Base-by-base conservation (phyloP, 2,888 invertebrate species). In the Megastigmus dorsalis region DNA sequence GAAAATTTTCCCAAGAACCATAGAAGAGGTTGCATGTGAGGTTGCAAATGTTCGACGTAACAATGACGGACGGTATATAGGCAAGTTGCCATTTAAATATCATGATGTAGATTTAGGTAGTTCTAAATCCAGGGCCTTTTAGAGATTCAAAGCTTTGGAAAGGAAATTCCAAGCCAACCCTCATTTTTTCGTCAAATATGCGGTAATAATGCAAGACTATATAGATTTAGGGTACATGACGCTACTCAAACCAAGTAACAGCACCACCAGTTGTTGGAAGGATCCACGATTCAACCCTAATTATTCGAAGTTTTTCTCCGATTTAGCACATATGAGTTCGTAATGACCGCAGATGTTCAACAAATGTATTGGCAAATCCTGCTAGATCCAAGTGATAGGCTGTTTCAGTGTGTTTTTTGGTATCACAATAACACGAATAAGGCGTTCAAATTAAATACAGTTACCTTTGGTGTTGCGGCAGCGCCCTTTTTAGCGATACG, bases 61-160 rank as follows among this genome's bases (percentile, higher is more conserved):
- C 23, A 6, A 13, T 7, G 36, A 67, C 2, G 79, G 80, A 0
- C 60, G 72, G 60, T 80, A 78, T 57, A 28, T 74, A 18, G 80
- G 80, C 1, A 50, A 67, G 0, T 65, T 80, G 3, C 79, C 78
- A 7, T 78, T 79, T n/a, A n/a, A n/a, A n/a, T n/a, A n/a, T n/a
- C n/a, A n/a, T n/a, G n/a, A n/a, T n/a, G n/a, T n/a, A n/a, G 33
- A 33, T 33, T 33, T 33, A 33, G 33, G 33, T 9, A 33, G 9
- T 33, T 33, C 33, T 6, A 33, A 33, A 9, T 4, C 33, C 9
- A 33, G 33, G 33, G 33, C 33, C 4, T 33, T 33, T 33, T 9
- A 33, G 9, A 33, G 33, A 33, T 33, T 33, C 9, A 33, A 6
- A 9, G 33, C 33, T 6, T 33, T 33, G 9, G 33, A 33, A 33